Evolutionary conservation across 2,888 invertebrate species (phyloP), one percentile per base, ranked within the genome.

Genomic region (Stenoptilia bipunctidactyla): DNA sequence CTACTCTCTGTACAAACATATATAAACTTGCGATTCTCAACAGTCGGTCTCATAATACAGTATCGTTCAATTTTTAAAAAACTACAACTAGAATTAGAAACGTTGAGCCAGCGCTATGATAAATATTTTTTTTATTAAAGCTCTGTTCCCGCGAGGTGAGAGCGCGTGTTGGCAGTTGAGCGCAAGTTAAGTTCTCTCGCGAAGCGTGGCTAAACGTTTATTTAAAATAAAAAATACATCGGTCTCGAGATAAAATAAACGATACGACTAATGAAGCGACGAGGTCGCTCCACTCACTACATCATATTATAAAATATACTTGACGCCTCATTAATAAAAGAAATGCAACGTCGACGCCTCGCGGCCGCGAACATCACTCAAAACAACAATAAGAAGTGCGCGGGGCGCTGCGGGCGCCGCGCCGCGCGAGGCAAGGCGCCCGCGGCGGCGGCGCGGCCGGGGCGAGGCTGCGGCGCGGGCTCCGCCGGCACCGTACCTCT

Each of bases 231-330:
- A 75, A 61, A 75, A 75, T 71, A 74, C 71, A 73, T 80, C 74
- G 76, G 77, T 77, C 79, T 75, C 77, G 48, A 65, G 66, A 67
- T 72, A 76, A 79, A 77, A 76, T 73, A 73, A 73, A 72, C 72
- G 66, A 69, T 65, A 69, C 71, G 73, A 68, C 66, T 69, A 68
- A 72, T 52, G 66, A 65, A 61, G 56, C 58, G 47, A 53, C 61
- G 63, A 65, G 60, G 49, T 59, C 48, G 61, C 61, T 62, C 58
- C 61, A 47, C 51, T 9, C 47, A 41, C 51, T 52, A 42, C 43
- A 53, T 47, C 56, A 61, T 45, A 53, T 20, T 20, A 20, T 63
- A 67, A 66, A 63, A 69, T 66, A 66, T 58, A 57, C 49, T 20
- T 43, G 65, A 66, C 70, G 63, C 56, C 54, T 64, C 66, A 60